These are phyloP conservation scores for Pollenia amentaria DNA, from an alignment of 2,888 invertebrate genomes.

Conservation along the genomic window DNA sequence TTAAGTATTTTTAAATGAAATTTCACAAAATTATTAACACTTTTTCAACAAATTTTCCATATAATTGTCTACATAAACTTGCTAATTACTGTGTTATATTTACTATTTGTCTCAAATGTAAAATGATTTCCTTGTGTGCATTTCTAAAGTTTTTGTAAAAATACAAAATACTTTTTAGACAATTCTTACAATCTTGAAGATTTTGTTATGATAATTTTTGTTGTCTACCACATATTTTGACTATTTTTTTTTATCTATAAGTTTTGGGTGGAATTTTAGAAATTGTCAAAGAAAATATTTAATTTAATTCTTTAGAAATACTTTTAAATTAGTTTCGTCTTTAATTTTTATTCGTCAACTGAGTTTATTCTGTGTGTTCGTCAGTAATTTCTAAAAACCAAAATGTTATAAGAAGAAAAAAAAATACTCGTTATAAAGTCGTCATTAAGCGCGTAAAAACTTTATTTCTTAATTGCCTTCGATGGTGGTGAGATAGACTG, in stretches of 20 bases:
- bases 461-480: conserved; percentile 35
- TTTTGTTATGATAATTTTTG: conserved; percentile 31
- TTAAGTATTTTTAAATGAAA: conserved; percentile 5
- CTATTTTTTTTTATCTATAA: too few species aligned
- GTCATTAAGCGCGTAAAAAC: conserved; percentile 60
- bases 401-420: not conserved
- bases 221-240: not conserved
- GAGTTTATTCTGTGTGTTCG: not conserved
- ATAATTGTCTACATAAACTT: conserved; percentile 48
- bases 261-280: too few species aligned
- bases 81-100: conserved; percentile 29
- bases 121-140: not conserved
- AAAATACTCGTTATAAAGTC: conserved; percentile 53
- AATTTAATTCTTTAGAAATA: conserved; percentile 14
- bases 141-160: not conserved
- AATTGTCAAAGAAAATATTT: too few species aligned
- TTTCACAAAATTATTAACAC: conserved; percentile 18
- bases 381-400: conserved; percentile 33
- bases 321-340: conserved; percentile 25
- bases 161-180: not conserved
- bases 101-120: not conserved
- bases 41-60: conserved; percentile 29
- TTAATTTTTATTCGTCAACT: conserved; percentile 16
- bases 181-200: conserved; percentile 5
- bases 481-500: conserved; percentile 40